These are phyloP conservation scores for Jordanella pulchra DNA, from an alignment of 2,797 vertebrate species.

Conservation along the genomic window DNA sequence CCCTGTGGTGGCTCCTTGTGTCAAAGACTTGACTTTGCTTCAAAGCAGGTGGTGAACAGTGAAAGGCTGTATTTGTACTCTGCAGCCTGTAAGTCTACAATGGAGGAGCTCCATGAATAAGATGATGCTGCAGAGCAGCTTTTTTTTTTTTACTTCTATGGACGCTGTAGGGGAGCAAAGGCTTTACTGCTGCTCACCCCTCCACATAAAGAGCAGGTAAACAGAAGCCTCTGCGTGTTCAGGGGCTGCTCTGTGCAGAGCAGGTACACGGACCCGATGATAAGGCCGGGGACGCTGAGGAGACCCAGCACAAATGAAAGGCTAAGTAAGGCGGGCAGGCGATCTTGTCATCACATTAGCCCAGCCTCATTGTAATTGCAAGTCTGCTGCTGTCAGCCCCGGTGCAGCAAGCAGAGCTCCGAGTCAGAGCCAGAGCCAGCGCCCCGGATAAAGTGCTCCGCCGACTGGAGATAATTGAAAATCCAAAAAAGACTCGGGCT, in stretches of 20 bases:
- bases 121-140: slow-evolving; percentile 35
- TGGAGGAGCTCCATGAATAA: slow-evolving; percentile 41
- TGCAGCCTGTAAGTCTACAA: slow-evolving; percentile 27
- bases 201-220: slow-evolving; percentile 35
- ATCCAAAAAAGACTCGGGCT: slow-evolving; percentile 91
- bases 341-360: slow-evolving; percentile 75
- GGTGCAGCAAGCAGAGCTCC: slow-evolving; percentile 57
- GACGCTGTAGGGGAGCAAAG: slow-evolving; percentile 30
- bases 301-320: slow-evolving; percentile 65
- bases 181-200: slow-evolving; percentile 35
- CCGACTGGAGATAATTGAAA: slow-evolving; percentile 90
- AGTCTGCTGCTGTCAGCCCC: slow-evolving; percentile 70
- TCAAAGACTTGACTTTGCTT: slow-evolving; percentile 50
- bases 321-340: slow-evolving; percentile 69
- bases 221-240: slow-evolving; percentile 28
- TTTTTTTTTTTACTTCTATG: slow-evolving; percentile 27
- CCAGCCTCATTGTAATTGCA: slow-evolving; percentile 69
- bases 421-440: slow-evolving; percentile 56
- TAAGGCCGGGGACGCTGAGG: slow-evolving; percentile 45
- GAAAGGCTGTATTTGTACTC: slow-evolving; percentile 17
- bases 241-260: slow-evolving; percentile 31
- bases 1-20: slow-evolving; percentile 31
- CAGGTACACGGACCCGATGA: slow-evolving; percentile 51
- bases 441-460: slow-evolving; percentile 82
- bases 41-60: slow-evolving; percentile 45